A percentile compares a stretch with the other conserved stretches of the same genome.
Evolutionary conservation across 2,113 vertebrate genomes (phyloP).

Genomic region (Oncorhynchus clarkii): DNA sequence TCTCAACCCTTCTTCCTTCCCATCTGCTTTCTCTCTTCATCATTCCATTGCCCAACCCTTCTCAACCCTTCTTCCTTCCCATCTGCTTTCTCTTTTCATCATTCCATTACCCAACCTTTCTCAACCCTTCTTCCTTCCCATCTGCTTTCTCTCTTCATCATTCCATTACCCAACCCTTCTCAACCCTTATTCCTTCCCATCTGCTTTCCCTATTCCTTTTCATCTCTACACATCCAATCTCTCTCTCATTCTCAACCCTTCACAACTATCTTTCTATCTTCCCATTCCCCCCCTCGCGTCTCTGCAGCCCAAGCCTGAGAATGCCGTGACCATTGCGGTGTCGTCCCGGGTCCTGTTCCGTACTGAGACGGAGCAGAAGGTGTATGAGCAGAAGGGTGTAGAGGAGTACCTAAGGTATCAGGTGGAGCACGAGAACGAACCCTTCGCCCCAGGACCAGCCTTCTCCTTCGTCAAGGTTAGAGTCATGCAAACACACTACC

Average conservation of each 20-base stretch:
- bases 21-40: background rate
- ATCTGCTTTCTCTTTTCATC: background rate
- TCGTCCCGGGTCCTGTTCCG: slow-evolving; percentile 92
- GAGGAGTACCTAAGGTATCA: slow-evolving; percentile 94
- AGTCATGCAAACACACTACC: slow-evolving; percentile 52
- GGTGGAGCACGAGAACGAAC: slow-evolving; percentile 91
- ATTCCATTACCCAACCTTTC: background rate
- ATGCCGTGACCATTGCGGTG: slow-evolving; percentile 92
- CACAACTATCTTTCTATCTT: background rate
- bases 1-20: background rate
- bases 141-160: background rate
- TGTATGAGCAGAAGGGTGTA: slow-evolving; percentile 85
- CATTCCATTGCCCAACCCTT: background rate
- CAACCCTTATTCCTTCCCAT: background rate
- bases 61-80: background rate
- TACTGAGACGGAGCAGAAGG: slow-evolving; percentile 91
- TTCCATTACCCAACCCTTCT: background rate
- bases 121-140: background rate
- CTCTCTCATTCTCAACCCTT: background rate
- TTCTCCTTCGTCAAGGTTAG: slow-evolving; percentile 93
- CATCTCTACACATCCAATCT: slow-evolving; percentile 5
- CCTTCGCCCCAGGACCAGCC: slow-evolving; percentile 76
- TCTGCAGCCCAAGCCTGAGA: slow-evolving; percentile 88
- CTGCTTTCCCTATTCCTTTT: background rate
- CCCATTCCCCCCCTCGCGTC: background rate